Conservation (phyloP, 2,797 vertebrate genomes). For the Falco rusticolus region DNA sequence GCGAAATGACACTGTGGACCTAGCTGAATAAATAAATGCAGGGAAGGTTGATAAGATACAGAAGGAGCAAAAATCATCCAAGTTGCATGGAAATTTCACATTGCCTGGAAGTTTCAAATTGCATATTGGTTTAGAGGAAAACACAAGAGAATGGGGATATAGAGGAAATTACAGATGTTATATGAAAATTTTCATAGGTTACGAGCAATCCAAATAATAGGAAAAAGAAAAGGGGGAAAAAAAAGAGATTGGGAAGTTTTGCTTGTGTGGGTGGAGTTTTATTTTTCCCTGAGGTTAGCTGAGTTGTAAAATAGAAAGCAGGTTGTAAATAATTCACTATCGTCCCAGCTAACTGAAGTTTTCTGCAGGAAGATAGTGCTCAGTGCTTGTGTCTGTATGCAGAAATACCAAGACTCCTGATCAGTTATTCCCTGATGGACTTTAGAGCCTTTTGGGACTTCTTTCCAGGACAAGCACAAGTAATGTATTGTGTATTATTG, state of each 20-base stretch:
- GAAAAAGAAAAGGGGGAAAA: neutral
- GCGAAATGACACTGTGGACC: neutral
- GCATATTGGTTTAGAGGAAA: neutral
- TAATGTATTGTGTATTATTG: neutral
- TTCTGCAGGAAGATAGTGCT: neutral
- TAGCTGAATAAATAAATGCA: neutral
- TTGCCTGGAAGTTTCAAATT: neutral
- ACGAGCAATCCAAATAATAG: neutral
- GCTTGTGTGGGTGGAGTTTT: neutral
- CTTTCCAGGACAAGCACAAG: neutral
- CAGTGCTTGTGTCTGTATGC: neutral
- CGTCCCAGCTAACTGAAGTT: neutral
- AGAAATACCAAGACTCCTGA: neutral
- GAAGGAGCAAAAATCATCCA: neutral
- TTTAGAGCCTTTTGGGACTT: neutral
- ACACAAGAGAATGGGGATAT: neutral
- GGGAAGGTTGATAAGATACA: neutral
- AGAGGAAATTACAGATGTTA: neutral
- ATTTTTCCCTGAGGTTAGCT: neutral
- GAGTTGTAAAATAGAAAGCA: slow-evolving; percentile 5
- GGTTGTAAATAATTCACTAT: slow-evolving; percentile 1
- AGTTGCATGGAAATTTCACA: neutral
- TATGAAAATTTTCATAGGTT: neutral
- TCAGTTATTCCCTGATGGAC: neutral
- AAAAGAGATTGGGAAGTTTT: neutral